These are phyloP conservation scores for Danio rerio DNA, from an alignment of 2,113 vertebrate genomes.

Conservation along the genomic window GRCz12tu NC_133181.1:53098001-53098500, in stretches of 20 bases:
- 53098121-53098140: no score
- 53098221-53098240: no score
- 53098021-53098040: slow-evolving; percentile 73
- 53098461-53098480: slow-evolving; percentile 69
- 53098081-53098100: not conserved
- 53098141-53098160: no score
- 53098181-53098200: no score
- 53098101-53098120: not conserved
- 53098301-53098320: slow-evolving; percentile 80
- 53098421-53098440: slow-evolving; percentile 77
- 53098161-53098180: no score
- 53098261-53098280: no score
- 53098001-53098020: slow-evolving; percentile 68
- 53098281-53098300: not conserved
- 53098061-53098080: slow-evolving; percentile 79
- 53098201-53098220: no score
- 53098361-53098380: slow-evolving; percentile 48
- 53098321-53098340: slow-evolving; percentile 77
- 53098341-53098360: slow-evolving; percentile 55
- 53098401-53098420: slow-evolving; percentile 64
- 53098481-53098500: slow-evolving; percentile 49
- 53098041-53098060: slow-evolving; percentile 71
- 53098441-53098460: slow-evolving; percentile 83
- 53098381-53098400: slow-evolving; percentile 56
- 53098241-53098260: no score